Evolutionary conservation across 35 echinoderm and acorn worm genomes (phyloP).

Genomic region (Stichopus chloronotus): DNA sequence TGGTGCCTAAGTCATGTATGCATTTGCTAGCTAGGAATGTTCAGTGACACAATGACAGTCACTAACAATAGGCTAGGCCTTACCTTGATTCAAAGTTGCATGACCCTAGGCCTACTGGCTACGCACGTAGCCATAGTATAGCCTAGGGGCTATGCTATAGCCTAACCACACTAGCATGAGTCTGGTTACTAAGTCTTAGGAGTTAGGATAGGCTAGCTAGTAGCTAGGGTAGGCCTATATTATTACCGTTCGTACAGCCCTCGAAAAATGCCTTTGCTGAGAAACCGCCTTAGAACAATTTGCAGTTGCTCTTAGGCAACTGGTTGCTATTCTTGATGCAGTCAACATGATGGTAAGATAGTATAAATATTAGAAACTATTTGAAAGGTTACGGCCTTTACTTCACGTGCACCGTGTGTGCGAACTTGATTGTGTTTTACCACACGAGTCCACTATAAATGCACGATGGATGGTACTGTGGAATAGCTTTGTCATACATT

Average conservation of each 20-base stretch:
- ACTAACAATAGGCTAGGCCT: no score
- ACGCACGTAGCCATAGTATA: background rate
- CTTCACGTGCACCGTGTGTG: slow-evolving; percentile 17
- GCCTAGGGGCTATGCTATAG: background rate
- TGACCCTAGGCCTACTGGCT: background rate
- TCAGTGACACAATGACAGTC: no score
- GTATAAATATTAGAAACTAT: background rate
- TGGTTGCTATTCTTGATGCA: slow-evolving; percentile 71
- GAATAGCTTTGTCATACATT: background rate
- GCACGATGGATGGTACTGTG: no score
- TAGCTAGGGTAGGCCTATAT: background rate
- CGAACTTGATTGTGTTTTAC: background rate
- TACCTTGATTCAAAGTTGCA: no score
- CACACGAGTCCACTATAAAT: no score
- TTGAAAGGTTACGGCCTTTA: background rate
- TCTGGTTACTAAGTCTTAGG: background rate
- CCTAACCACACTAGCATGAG: background rate
- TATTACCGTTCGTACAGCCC: slow-evolving; percentile 78
- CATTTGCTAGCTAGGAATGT: no score
- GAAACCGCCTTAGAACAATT: slow-evolving; percentile 40
- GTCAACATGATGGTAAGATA: slow-evolving; percentile 60
- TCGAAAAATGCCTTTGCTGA: slow-evolving; percentile 78
- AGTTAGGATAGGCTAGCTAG: background rate
- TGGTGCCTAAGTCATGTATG: no score
- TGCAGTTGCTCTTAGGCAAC: slow-evolving; percentile 75